These are phyloP conservation scores for Rhea pennata DNA, from an alignment of 2,113 vertebrate genomes.

Conservation along the genomic window DNA sequence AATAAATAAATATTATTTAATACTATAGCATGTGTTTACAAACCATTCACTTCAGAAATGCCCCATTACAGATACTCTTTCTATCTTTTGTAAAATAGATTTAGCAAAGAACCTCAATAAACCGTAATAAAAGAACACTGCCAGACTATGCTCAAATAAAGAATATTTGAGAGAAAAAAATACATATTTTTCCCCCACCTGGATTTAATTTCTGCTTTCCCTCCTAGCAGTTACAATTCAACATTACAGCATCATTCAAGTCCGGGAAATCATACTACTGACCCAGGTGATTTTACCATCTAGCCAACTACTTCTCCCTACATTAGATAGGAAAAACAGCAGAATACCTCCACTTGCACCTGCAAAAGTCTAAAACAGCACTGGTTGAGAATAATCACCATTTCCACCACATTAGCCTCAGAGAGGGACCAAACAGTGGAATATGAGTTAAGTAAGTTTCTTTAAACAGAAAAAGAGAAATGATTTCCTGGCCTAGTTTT, in stretches of 20 bases:
- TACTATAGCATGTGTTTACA: fast-evolving
- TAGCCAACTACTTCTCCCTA: too few relatives aligned
- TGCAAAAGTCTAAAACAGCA: too few relatives aligned
- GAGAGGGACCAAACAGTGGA: fast-evolving
- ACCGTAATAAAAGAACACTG: background rate
- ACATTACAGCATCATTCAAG: background rate
- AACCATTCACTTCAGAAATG: background rate
- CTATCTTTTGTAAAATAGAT: too few relatives aligned
- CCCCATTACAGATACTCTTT: background rate
- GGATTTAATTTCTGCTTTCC: background rate
- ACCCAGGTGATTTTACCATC: too few relatives aligned
- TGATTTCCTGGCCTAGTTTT: background rate
- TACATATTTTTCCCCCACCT: background rate
- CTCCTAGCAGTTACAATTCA: background rate
- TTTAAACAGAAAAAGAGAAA: background rate
- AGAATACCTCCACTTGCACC: too few relatives aligned
- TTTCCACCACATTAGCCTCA: fast-evolving
- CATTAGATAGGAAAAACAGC: too few relatives aligned
- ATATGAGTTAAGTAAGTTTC: background rate
- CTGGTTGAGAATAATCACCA: fast-evolving
- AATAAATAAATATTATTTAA: background rate
- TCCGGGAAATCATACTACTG: too few relatives aligned
- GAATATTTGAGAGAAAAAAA: background rate
- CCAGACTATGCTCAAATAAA: background rate
- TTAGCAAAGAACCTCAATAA: background rate